Conservation (phyloP, 2,797 vertebrate genomes). For the Alouatta caraya region DNA sequence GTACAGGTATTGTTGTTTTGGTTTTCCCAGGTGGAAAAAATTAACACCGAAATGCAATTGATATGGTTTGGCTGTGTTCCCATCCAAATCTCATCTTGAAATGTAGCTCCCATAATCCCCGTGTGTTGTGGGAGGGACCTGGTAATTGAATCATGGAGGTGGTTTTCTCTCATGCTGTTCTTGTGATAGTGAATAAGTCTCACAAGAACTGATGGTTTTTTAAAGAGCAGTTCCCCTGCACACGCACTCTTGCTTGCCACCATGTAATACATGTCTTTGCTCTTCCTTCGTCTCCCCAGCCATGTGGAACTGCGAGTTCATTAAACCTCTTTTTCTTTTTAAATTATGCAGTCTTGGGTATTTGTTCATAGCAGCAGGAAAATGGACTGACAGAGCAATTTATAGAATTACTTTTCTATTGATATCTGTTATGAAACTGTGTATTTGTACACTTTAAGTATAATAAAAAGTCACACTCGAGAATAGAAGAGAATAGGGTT, state of each 20-base stretch:
- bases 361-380: not conserved
- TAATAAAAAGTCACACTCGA: not conserved
- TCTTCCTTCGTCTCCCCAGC: not conserved
- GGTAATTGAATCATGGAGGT: not conserved
- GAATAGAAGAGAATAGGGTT: not conserved
- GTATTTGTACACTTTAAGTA: not conserved
- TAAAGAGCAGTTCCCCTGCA: not conserved
- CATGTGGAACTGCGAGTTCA: too few species aligned
- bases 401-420: not conserved
- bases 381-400: not conserved
- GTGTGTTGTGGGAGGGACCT: not conserved
- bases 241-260: not conserved
- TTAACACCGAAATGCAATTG: not conserved
- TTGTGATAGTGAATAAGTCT: not conserved
- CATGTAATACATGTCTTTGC: too few species aligned
- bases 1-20: not conserved
- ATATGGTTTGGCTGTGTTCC: not conserved
- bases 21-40: not conserved
- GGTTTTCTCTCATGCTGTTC: not conserved
- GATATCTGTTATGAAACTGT: not conserved
- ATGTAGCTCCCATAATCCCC: not conserved
- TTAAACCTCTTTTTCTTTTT: not conserved
- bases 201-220: not conserved
- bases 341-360: not conserved
- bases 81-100: not conserved